A percentile compares a stretch with the other conserved stretches of the same genome.
These are phyloP conservation scores for Catamblyrhynchus diadema DNA, from an alignment of 2,797 vertebrate species.

Conservation along the genomic window DNA sequence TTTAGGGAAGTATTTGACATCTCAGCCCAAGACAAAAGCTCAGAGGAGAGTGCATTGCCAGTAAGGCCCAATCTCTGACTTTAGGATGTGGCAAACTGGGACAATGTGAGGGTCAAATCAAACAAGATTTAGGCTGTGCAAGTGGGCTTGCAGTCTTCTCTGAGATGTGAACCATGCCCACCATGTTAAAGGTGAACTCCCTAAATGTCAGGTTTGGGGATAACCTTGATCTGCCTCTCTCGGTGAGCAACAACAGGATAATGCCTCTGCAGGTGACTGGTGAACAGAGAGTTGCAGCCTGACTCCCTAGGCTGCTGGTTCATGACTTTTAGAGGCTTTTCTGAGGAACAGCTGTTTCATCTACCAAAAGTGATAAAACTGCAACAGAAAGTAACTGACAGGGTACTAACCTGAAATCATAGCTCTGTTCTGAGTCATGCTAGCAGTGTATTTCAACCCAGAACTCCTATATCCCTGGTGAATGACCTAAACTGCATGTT, in stretches of 20 bases:
- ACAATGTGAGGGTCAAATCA: background rate
- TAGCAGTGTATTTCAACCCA: background rate
- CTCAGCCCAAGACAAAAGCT: background rate
- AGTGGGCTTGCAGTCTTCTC: background rate
- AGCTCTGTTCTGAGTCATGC: background rate
- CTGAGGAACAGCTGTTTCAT: background rate
- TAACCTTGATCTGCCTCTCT: background rate
- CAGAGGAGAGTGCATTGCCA: background rate
- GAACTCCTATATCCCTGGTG: background rate
- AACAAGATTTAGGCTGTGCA: background rate
- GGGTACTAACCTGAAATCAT: background rate
- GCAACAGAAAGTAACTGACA: background rate
- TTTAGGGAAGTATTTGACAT: background rate
- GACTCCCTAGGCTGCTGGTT: background rate
- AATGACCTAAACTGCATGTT: background rate
- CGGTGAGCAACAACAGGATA: background rate
- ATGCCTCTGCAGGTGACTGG: background rate
- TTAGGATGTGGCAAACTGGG: accelerated
- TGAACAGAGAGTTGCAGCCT: background rate
- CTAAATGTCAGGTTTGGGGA: background rate
- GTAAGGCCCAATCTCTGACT: background rate
- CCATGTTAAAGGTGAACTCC: background rate
- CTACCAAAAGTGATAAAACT: background rate
- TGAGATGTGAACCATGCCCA: background rate
- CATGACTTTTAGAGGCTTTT: background rate